Percentiles rank a stretch among this genome's conserved stretches.
Evolutionary conservation across 2,797 vertebrate genomes (phyloP).

Genomic region (Staurois parvus): DNA sequence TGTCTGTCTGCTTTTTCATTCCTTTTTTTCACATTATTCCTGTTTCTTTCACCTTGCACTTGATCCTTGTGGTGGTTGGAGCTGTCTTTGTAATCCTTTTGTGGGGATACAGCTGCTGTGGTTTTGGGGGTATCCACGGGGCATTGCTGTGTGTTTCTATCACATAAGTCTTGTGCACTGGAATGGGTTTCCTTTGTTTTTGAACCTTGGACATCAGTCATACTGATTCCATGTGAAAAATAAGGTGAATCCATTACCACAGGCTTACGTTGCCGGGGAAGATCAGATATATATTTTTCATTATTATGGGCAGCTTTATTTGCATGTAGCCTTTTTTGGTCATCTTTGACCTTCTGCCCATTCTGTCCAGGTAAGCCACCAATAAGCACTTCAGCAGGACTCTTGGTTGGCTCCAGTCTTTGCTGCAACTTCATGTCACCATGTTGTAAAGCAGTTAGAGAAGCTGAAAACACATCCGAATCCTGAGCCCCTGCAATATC

Average conservation of each 20-base stretch:
- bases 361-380: not conserved
- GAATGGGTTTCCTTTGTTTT: not conserved
- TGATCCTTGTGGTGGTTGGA: not conserved
- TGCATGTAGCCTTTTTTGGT: not conserved
- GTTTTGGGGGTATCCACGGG: not conserved
- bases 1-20: not conserved
- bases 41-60: not conserved
- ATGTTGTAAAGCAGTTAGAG: slow-evolving; percentile 22
- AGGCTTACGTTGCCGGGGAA: slow-evolving; percentile 12
- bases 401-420: not conserved
- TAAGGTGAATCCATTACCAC: slow-evolving; percentile 12
- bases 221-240: not conserved
- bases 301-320: not conserved
- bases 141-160: not conserved
- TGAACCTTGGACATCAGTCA: too few relatives aligned
- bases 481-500: not conserved
- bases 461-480: slow-evolving; percentile 14
- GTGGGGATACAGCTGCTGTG: not conserved
- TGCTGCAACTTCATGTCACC: slow-evolving; percentile 18
- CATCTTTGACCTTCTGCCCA: not conserved
- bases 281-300: slow-evolving; percentile 7
- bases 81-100: not conserved
- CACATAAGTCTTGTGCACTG: not conserved
- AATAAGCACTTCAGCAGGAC: not conserved
- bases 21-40: not conserved